Conservation (phyloP, 1,140 invertebrate species). For the Ceratosolen fusciceps region DNA sequence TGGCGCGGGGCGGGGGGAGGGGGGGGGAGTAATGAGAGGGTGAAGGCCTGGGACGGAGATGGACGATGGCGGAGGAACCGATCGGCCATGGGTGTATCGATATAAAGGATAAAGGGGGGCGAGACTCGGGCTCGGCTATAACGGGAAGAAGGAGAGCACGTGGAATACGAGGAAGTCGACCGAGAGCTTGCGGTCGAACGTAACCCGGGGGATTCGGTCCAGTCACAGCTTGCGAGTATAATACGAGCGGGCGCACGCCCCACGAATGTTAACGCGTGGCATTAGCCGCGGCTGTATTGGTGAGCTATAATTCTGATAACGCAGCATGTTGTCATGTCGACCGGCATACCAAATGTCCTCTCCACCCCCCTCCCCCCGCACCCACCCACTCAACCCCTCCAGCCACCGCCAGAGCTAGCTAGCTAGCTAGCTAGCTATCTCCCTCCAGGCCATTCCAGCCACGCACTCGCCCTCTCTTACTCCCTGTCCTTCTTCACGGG, state of each 20-base stretch:
- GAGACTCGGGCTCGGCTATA: too few species aligned
- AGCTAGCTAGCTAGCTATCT: too few species aligned
- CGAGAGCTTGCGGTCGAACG: constrained; percentile 18
- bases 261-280: constrained; percentile 70
- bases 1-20: too few species aligned
- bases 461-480: constrained; percentile 35
- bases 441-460: neutral
- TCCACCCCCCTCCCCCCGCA: constrained; percentile 32
- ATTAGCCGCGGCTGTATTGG: constrained; percentile 57
- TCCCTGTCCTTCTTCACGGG: constrained; percentile 11
- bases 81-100: too few species aligned
- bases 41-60: neutral
- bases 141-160: too few species aligned
- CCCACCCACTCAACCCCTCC: constrained; percentile 48
- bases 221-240: constrained; percentile 69
- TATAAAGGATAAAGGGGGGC: too few species aligned
- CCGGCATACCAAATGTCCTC: constrained; percentile 67
- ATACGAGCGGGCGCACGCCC: constrained; percentile 60
- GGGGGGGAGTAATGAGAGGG: neutral
- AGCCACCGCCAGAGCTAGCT: too few species aligned
- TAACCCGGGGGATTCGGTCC: constrained; percentile 28
- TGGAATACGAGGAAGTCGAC: neutral
- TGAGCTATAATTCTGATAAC: constrained; percentile 70
- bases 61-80: too few species aligned
- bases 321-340: constrained; percentile 71